phyloP scores from a whole-genome alignment of 1,140 invertebrate species.

The Aricia agestis region DNA sequence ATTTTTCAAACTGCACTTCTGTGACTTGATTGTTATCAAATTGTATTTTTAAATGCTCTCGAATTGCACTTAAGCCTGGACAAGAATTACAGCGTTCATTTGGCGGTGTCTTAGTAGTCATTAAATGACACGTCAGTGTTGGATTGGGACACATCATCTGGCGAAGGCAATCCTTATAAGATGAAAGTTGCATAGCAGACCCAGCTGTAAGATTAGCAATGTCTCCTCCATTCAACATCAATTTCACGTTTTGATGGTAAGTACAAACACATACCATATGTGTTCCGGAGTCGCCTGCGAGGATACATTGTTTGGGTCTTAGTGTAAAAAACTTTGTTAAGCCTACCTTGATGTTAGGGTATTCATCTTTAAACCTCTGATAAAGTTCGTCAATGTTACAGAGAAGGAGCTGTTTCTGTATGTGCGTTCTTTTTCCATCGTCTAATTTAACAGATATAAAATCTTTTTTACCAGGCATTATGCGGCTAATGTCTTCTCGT shows the following conservation, averaged over 20 bases:
- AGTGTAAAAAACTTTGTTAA: slow-evolving; percentile 31
- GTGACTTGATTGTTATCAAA: slow-evolving; percentile 29
- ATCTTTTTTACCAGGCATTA: slow-evolving; percentile 32
- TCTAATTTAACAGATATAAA: slow-evolving; percentile 33
- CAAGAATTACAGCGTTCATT: too few relatives aligned
- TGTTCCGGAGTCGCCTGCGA: slow-evolving; percentile 29
- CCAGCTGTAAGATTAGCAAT: slow-evolving; percentile 24
- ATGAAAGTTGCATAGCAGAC: slow-evolving; percentile 16
- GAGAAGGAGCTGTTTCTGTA: slow-evolving; percentile 13
- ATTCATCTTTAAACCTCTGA: slow-evolving; percentile 23
- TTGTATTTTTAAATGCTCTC: slow-evolving; percentile 23
- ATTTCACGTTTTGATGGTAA: slow-evolving; percentile 30
- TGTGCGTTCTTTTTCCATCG: slow-evolving; percentile 32
- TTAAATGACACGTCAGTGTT: too few relatives aligned
- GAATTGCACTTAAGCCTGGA: slow-evolving; percentile 18
- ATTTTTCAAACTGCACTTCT: slow-evolving; percentile 27
- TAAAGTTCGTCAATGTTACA: slow-evolving; percentile 30
- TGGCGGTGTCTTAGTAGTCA: too few relatives aligned
- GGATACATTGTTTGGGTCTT: slow-evolving; percentile 29
- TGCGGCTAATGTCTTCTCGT: slow-evolving; percentile 28
- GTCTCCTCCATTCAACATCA: slow-evolving; percentile 29
- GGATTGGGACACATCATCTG: background rate
- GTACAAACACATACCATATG: slow-evolving; percentile 30
- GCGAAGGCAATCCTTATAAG: slow-evolving; percentile 16
- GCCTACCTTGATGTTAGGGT: slow-evolving; percentile 25